These are phyloP conservation scores for Lutjanus campechanus DNA, from an alignment of 2,797 vertebrate species.

Conservation along the genomic window DNA sequence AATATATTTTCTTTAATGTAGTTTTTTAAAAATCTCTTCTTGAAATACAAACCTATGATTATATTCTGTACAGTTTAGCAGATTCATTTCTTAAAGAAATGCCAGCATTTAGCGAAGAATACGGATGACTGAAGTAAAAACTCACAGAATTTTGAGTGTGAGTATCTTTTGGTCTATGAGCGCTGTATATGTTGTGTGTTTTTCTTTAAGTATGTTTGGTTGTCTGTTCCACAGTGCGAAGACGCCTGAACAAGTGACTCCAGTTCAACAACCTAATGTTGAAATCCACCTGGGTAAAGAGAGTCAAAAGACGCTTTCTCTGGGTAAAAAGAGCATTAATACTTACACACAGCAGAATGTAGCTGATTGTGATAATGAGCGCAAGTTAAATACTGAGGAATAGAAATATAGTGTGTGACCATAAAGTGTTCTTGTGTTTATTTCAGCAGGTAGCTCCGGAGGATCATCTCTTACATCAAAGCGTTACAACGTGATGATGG, in stretches of 20 bases:
- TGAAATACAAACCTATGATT: neutral
- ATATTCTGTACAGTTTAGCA: neutral
- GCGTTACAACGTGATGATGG: conserved; percentile 87
- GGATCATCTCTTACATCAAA: conserved; percentile 19
- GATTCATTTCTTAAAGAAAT: neutral
- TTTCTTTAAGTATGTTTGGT: neutral
- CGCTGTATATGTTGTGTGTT: neutral
- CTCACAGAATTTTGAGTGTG: neutral
- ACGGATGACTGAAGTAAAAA: neutral
- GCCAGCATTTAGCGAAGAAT: neutral
- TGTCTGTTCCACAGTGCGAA: conserved; percentile 55
- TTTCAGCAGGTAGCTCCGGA: conserved; percentile 36
- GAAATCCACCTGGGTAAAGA: conserved; percentile 26
- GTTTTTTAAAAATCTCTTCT: neutral
- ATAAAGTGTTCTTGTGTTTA: conserved; percentile 22
- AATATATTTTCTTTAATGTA: neutral
- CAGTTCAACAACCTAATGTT: conserved; percentile 11
- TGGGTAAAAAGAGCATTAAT: conserved; percentile 60
- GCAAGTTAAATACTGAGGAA: neutral
- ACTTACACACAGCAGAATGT: neutral
- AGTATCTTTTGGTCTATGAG: too few species aligned
- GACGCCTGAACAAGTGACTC: conserved; percentile 9
- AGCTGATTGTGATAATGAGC: neutral
- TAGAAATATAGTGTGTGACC: neutral
- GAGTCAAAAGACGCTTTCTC: conserved; percentile 34